Percentiles rank a stretch among this genome's conserved stretches.
phyloP scores from a whole-genome alignment of 1,140 invertebrate genomes.

The Mylabris phalerata region DNA sequence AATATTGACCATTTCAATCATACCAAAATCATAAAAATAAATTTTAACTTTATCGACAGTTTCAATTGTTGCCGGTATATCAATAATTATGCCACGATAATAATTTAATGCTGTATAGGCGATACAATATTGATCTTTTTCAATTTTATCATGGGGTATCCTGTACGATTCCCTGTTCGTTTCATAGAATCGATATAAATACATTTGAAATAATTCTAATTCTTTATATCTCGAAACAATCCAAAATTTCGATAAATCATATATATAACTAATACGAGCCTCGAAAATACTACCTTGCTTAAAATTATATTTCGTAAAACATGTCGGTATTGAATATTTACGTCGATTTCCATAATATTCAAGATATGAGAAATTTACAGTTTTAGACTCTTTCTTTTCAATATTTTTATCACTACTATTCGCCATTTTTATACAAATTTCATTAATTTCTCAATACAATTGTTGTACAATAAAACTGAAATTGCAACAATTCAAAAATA shows the following conservation, averaged over 20 bases:
- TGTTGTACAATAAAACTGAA: too few species aligned
- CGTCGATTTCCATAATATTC: background rate
- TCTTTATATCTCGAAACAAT: slow-evolving; percentile 1
- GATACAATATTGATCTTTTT: background rate
- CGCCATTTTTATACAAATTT: too few species aligned
- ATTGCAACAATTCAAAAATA: too few species aligned
- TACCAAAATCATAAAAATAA: slow-evolving; percentile 1
- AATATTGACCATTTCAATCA: background rate
- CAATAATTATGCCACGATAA: slow-evolving; percentile 3
- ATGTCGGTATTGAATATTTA: background rate
- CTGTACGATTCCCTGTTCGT: background rate
- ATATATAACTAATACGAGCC: background rate
- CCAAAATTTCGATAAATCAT: slow-evolving; percentile 8
- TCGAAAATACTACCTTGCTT: background rate
- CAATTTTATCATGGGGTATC: background rate
- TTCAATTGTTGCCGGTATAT: background rate
- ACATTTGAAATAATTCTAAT: slow-evolving; percentile 3
- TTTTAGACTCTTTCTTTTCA: background rate
- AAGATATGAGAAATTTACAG: background rate
- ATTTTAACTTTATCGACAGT: background rate
- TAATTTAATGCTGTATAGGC: background rate
- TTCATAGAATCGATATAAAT: slow-evolving; percentile 1
- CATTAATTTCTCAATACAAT: too few species aligned
- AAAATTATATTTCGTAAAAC: slow-evolving; percentile 1
- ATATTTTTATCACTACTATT: background rate